Percentiles rank a stretch among this genome's conserved stretches.
Evolutionary conservation across 2,797 vertebrate species (phyloP).

Genomic region (Oophaga sylvatica): DNA sequence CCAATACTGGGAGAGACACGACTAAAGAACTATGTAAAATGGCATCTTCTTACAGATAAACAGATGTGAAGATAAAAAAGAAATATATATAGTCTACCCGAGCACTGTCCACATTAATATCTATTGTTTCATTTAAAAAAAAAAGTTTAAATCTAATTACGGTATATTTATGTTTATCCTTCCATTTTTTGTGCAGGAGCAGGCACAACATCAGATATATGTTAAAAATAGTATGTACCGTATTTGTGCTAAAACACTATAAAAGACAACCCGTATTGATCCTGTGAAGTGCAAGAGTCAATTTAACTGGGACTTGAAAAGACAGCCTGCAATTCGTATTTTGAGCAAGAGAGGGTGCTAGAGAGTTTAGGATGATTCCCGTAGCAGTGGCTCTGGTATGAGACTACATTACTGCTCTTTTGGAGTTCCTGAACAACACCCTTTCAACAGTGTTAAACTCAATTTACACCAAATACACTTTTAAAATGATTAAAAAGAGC

Average conservation of each 20-base stretch:
- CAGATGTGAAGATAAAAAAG: not conserved
- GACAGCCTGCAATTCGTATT: slow-evolving; percentile 21
- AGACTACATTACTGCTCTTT: slow-evolving; percentile 53
- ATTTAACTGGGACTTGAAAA: not conserved
- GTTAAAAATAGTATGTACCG: not conserved
- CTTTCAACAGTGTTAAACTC: slow-evolving; percentile 65
- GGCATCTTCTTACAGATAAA: not conserved
- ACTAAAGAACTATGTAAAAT: not conserved
- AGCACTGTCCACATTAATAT: not conserved
- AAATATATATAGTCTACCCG: not conserved
- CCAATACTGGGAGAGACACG: not conserved
- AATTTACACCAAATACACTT: slow-evolving; percentile 67
- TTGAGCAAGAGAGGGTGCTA: slow-evolving; percentile 76
- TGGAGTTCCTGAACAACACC: slow-evolving; percentile 64
- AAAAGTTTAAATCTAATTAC: not conserved
- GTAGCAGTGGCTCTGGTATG: slow-evolving; percentile 37
- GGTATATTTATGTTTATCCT: not conserved
- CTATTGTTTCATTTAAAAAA: not conserved
- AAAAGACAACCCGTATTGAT: not conserved
- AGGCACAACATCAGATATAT: not conserved
- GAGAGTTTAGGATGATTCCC: slow-evolving; percentile 70
- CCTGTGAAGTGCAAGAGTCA: not conserved
- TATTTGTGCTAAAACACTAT: not conserved
- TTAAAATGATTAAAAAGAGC: slow-evolving; percentile 67
- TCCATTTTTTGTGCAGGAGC: too few species aligned